These are phyloP conservation scores for Hoplostethus atlanticus DNA, from an alignment of 2,797 vertebrate species.

Conservation along the genomic window DNA sequence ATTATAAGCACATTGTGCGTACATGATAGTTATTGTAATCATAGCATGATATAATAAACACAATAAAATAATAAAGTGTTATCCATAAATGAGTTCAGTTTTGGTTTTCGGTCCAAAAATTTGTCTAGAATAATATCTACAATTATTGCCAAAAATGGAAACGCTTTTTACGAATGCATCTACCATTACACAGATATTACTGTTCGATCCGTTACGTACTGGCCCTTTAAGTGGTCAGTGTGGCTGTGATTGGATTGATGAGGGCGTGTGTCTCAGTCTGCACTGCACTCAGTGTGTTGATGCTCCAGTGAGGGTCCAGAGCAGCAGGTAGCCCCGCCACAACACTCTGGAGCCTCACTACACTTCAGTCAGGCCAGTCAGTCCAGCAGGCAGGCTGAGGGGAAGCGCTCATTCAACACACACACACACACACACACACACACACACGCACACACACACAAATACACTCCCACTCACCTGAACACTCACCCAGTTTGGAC, in stretches of 20 bases:
- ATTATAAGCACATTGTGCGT: no score
- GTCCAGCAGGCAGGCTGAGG: not conserved
- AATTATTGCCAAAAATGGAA: no score
- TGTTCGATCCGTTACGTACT: constrained; percentile 30
- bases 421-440: constrained; percentile 5
- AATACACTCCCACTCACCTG: constrained; percentile 8
- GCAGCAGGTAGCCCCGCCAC: constrained; percentile 53
- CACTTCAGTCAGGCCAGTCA: constrained; percentile 8
- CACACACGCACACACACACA: constrained; percentile 11
- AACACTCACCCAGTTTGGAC: not conserved
- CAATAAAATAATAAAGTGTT: no score
- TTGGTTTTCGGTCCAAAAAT: no score
- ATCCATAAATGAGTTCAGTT: no score
- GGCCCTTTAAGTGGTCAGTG: constrained; percentile 81
- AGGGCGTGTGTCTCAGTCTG: constrained; percentile 39
- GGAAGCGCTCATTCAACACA: not conserved
- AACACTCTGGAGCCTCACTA: constrained; percentile 1
- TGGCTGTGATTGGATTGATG: constrained; percentile 73
- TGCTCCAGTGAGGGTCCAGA: constrained; percentile 56
- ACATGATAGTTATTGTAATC: no score
- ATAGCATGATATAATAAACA: no score
- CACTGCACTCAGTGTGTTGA: constrained; percentile 18
- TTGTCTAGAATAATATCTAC: no score
- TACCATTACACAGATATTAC: no score
- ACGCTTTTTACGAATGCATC: no score